Percentiles rank a stretch among this genome's conserved stretches.
Conservation (phyloP, 30 jellyfish, hydroid and myxozoan species). For the Chironex yamaguchii region DNA sequence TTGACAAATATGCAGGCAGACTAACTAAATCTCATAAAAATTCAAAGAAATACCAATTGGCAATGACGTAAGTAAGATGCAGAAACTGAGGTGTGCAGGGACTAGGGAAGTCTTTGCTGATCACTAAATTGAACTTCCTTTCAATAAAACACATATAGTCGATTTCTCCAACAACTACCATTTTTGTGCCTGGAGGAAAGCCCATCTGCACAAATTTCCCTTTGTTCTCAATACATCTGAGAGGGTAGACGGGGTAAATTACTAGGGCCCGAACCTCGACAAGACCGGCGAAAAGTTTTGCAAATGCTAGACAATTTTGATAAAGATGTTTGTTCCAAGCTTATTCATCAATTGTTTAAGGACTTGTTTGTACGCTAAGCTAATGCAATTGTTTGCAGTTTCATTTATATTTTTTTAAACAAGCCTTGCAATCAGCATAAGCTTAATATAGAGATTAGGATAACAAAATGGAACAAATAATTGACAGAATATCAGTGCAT, state of each 20-base stretch:
- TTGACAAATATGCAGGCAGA: too few relatives aligned
- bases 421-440: slow-evolving; percentile 27
- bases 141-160: too few relatives aligned
- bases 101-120: too few relatives aligned
- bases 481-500: slow-evolving; percentile 24
- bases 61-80: too few relatives aligned
- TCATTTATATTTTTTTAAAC: neutral
- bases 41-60: too few relatives aligned
- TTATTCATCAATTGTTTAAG: neutral
- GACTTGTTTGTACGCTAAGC: neutral
- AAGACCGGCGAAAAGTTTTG: neutral
- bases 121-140: too few relatives aligned
- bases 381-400: neutral
- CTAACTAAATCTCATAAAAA: too few relatives aligned
- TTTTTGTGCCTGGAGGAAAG: too few relatives aligned
- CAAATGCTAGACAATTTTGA: neutral
- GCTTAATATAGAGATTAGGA: slow-evolving; percentile 8
- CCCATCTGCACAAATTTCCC: too few relatives aligned
- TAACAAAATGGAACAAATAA: neutral
- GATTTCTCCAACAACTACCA: too few relatives aligned
- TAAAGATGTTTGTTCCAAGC: neutral
- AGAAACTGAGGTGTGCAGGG: too few relatives aligned
- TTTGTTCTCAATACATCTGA: too few relatives aligned
- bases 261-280: neutral
- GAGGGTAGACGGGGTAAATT: neutral